Evolutionary conservation across 2,888 invertebrate species (phyloP), one percentile per base, ranked within the genome.

Genomic region (Cephus rjabovi): DNA sequence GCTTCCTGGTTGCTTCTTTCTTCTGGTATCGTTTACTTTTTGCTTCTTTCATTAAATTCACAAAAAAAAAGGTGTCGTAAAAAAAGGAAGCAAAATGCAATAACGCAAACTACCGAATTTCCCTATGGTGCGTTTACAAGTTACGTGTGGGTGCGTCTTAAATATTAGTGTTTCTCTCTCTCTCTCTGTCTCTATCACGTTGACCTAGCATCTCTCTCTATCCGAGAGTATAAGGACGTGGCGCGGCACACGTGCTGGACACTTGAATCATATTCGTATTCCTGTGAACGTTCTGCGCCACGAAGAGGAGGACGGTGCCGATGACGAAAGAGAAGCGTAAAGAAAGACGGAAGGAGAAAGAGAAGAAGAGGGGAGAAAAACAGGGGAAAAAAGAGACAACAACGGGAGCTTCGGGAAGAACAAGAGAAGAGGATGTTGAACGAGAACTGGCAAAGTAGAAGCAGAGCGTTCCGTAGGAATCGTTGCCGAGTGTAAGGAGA

Each of bases 171-270:
- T 40, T 6, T 1, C 40, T 15, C 15, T 40, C 4, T 40, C 40
- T 40, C 40, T 15, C 15, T 40, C 12, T 37, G 12, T 12, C 37
- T 4, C 40, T 40, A 9, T 34, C 34, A 34, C 34, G 34, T 15
- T 40, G 6, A 40, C 15, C 40, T 40, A 40, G 1, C 30, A 15
- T 6, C 2, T 15, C 40, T 40, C 40, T 40, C 40, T 15, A 40
- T 40, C 40, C 40, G 15, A 40, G 40, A 40, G 40, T 40, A 40
- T 40, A 40, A 40, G 75, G 77, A 76, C 78, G 76, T 71, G 77
- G 40, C 69, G 76, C 35, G 75, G 79, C 84, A 83, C 84, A 85
- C 82, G 83, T 85, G 85, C 81, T 82, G 79, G 81, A 81, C 84
- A 84, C 79, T 83, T 85, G 84, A 79, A 81, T 79, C 76, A 77